These are phyloP conservation scores for Drosophila parvula DNA, from an alignment of 1,140 invertebrate genomes.

Conservation along the genomic window DNA sequence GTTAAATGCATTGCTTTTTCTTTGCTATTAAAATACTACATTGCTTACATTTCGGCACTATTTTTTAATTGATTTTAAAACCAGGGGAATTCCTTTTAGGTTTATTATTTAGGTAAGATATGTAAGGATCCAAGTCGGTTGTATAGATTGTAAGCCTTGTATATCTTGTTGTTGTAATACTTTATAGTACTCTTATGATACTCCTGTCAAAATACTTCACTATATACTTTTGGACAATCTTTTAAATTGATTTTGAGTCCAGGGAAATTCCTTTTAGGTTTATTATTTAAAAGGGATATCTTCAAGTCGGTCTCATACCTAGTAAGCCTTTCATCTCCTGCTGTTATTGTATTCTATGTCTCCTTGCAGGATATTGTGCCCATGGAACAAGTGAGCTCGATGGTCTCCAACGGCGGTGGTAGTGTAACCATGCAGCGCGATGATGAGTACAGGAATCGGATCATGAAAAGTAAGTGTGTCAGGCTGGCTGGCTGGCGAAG, in stretches of 20 bases:
- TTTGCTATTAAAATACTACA: background rate
- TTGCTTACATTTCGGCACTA: background rate
- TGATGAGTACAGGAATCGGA: conserved; percentile 83
- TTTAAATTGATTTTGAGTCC: background rate
- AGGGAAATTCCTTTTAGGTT: background rate
- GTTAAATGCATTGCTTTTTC: background rate
- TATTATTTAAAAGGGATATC: background rate
- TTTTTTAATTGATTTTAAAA: background rate
- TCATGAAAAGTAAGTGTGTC: conserved; percentile 84
- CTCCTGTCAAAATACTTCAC: background rate
- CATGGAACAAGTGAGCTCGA: conserved; percentile 84
- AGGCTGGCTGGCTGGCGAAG: conserved; percentile 23
- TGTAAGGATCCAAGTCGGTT: background rate
- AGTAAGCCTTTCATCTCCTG: background rate
- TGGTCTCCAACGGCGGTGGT: conserved; percentile 83
- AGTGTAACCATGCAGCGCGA: conserved; percentile 83
- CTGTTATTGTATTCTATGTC: conserved; percentile 16
- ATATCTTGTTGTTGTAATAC: background rate
- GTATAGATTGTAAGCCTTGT: background rate
- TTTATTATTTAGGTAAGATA: background rate
- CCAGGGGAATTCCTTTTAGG: background rate
- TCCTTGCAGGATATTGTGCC: conserved; percentile 83
- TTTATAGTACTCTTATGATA: too few relatives aligned
- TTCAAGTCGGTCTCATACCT: background rate
- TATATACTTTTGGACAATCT: background rate